These are phyloP conservation scores for Harmothoe impar DNA, from an alignment of 2,888 invertebrate species.

Conservation along the genomic window DNA sequence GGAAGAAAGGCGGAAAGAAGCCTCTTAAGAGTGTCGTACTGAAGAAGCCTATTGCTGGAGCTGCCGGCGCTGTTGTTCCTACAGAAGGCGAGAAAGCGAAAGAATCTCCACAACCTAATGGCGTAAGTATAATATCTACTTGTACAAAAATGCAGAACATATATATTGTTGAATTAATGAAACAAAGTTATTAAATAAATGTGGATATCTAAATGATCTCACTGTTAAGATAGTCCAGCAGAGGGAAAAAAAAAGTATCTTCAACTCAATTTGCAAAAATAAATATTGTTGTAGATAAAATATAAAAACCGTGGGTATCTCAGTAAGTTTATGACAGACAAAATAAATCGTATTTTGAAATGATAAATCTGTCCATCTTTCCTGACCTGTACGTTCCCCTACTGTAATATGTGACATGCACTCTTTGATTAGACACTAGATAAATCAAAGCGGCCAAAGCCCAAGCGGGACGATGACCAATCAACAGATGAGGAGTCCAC, in stretches of 20 bases:
- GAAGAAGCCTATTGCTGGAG: slow-evolving; percentile 65
- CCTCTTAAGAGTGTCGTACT: slow-evolving; percentile 9
- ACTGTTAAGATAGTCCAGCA: background rate
- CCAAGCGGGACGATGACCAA: slow-evolving; percentile 57
- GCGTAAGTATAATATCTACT: slow-evolving; percentile 59
- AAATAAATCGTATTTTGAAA: too few relatives aligned
- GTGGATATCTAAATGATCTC: background rate
- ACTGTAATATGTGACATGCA: too few relatives aligned
- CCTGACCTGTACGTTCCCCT: too few relatives aligned
- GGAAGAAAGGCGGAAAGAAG: slow-evolving; percentile 68
- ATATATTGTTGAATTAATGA: too few relatives aligned
- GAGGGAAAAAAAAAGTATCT: too few relatives aligned
- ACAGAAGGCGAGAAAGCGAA: slow-evolving; percentile 58
- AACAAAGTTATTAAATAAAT: too few relatives aligned
- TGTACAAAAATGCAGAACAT: too few relatives aligned
- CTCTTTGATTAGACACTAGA: slow-evolving; percentile 42
- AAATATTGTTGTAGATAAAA: too few relatives aligned
- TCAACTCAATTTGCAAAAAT: too few relatives aligned
- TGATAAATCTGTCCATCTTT: too few relatives aligned
- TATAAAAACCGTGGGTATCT: too few relatives aligned
- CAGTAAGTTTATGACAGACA: too few relatives aligned
- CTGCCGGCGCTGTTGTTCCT: slow-evolving; percentile 9
- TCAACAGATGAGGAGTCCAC: slow-evolving; percentile 67
- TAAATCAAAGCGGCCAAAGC: slow-evolving; percentile 46
- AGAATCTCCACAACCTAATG: slow-evolving; percentile 63